A percentile compares a stretch with the other conserved stretches of the same genome.
These are phyloP conservation scores for Urosaurus nigricauda DNA, from an alignment of 2,797 vertebrate species.

Conservation along the genomic window DNA sequence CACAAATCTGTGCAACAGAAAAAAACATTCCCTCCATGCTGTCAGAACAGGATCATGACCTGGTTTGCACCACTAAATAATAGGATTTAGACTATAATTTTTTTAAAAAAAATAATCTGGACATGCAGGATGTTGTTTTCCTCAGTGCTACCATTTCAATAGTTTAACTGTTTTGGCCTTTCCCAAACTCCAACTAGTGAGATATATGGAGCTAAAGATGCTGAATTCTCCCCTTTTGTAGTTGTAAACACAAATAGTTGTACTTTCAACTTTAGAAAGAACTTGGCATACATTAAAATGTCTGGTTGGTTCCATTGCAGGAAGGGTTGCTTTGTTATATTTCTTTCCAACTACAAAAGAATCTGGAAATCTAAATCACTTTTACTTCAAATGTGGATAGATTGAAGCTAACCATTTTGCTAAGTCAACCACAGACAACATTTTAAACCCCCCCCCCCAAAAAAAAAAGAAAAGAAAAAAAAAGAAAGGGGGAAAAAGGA, in stretches of 20 bases:
- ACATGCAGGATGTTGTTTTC: slow-evolving; percentile 33
- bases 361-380: background rate
- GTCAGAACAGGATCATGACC: background rate
- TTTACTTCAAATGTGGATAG: background rate
- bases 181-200: background rate
- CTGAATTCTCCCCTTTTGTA: background rate
- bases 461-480: background rate
- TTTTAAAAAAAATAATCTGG: background rate
- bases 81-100: background rate
- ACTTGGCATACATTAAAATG: background rate
- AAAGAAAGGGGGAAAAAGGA: too few relatives aligned
- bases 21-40: background rate
- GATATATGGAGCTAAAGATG: background rate
- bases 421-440: slow-evolving; percentile 26
- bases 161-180: slow-evolving; percentile 2
- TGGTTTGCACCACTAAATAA: background rate
- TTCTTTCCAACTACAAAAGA: background rate
- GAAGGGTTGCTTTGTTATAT: background rate
- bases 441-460: too few relatives aligned
- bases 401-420: background rate
- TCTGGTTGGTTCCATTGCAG: background rate
- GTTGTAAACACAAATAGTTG: too few relatives aligned
- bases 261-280: background rate
- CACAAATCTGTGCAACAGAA: background rate
- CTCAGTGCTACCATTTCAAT: accelerated